Conservation (phyloP, 2,113 vertebrate genomes). For the Ictidomys tridecemlineatus region DNA sequence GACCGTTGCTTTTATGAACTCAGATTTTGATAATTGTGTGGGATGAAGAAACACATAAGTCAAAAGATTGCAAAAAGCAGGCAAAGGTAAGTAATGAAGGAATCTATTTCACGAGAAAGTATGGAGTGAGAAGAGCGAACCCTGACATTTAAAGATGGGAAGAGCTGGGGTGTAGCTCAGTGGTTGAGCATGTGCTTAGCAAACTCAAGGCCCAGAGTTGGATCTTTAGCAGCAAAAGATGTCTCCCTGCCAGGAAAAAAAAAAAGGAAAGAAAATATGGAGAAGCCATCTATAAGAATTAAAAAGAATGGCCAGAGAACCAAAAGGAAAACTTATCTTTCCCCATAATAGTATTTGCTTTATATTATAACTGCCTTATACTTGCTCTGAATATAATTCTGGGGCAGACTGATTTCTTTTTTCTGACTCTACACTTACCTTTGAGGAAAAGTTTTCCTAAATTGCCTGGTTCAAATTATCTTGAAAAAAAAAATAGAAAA, state of each 20-base stretch:
- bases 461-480: constrained; percentile 20
- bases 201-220: no score
- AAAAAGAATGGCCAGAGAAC: neutral
- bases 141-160: neutral
- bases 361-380: neutral
- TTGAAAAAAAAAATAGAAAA: constrained; percentile 19
- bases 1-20: neutral
- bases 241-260: no score
- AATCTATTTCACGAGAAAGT: neutral
- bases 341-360: neutral
- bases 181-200: no score
- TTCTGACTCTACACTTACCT: neutral
- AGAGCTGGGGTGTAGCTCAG: neutral
- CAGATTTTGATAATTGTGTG: neutral
- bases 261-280: neutral
- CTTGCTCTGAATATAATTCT: constrained; percentile 4
- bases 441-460: neutral
- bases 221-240: no score
- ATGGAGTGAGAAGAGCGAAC: neutral
- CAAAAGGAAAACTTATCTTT: neutral
- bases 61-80: constrained; percentile 8
- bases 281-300: neutral
- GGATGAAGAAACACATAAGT: neutral
- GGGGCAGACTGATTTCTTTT: neutral
- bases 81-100: neutral